Evolutionary conservation across 2,888 invertebrate species (phyloP).

Genomic region (Oscheius myriophilus): DNA sequence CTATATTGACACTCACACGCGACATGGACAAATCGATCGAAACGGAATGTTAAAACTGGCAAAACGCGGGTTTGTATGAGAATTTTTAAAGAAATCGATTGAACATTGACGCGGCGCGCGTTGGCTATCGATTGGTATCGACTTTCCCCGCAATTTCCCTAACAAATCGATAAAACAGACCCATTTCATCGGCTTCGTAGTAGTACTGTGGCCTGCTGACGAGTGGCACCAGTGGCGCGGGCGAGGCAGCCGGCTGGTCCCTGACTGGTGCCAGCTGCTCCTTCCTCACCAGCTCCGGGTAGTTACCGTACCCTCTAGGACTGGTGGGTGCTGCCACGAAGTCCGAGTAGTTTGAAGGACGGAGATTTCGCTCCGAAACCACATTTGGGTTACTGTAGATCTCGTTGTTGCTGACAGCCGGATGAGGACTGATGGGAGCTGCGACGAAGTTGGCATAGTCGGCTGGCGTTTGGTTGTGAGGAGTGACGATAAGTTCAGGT

Average conservation of each 20-base stretch:
- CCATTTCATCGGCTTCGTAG: constrained; percentile 21
- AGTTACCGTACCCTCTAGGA: constrained; percentile 46
- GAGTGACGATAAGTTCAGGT: constrained; percentile 7
- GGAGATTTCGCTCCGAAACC: constrained; percentile 32
- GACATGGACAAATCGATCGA: too few relatives aligned
- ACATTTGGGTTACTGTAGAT: constrained; percentile 5
- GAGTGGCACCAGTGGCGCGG: constrained; percentile 12
- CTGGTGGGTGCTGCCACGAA: constrained; percentile 41
- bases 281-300: constrained; percentile 51
- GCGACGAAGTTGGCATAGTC: constrained; percentile 45
- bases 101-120: too few relatives aligned
- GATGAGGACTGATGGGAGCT: constrained; percentile 40
- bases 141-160: too few relatives aligned
- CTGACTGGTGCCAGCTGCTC: background rate
- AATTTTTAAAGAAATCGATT: too few relatives aligned
- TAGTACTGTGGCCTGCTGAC: constrained; percentile 30
- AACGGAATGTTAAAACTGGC: too few relatives aligned
- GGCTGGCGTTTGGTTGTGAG: constrained; percentile 16
- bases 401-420: constrained; percentile 14
- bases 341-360: constrained; percentile 36
- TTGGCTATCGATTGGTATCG: too few relatives aligned
- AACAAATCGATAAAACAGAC: constrained; percentile 10
- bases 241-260: background rate
- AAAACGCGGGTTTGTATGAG: too few relatives aligned
- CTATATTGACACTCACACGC: too few relatives aligned